phyloP scores from a whole-genome alignment of 2,888 invertebrate genomes.

The Polyommatus icarus region DNA sequence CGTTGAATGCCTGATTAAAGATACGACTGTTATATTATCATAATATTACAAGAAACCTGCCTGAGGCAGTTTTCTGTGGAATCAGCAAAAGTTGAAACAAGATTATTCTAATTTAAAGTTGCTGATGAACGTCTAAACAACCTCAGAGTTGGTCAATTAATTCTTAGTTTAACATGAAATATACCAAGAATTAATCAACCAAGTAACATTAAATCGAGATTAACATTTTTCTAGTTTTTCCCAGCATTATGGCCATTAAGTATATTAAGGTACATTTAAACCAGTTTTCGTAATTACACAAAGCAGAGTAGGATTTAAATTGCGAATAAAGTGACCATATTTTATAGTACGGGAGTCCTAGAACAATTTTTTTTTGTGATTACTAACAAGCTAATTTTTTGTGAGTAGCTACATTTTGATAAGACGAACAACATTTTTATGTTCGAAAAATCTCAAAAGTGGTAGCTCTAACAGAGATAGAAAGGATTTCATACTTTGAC shows the following conservation, averaged over 20 bases:
- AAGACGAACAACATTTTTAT: no score
- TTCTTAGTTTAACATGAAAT: not conserved
- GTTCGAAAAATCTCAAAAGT: no score
- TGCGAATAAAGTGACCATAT: not conserved
- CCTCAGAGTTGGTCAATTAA: not conserved
- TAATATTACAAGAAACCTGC: not conserved
- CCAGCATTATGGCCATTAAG: not conserved
- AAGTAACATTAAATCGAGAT: not conserved
- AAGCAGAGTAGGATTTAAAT: not conserved
- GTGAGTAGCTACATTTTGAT: no score
- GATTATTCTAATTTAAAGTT: not conserved
- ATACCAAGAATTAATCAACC: not conserved
- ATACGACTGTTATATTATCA: not conserved
- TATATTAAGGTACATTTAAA: not conserved
- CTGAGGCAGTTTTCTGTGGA: not conserved
- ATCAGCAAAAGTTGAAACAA: no score
- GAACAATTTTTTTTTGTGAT: no score
- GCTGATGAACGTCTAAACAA: not conserved
- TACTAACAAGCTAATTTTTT: no score
- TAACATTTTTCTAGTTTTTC: not conserved
- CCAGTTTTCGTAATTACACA: not conserved
- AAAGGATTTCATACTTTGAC: no score
- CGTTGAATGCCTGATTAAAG: not conserved
- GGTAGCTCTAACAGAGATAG: no score
- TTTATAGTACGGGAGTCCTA: no score